These are phyloP conservation scores for Agriopis leucophaearia DNA, from an alignment of 2,888 invertebrate species.

Conservation along the genomic window DNA sequence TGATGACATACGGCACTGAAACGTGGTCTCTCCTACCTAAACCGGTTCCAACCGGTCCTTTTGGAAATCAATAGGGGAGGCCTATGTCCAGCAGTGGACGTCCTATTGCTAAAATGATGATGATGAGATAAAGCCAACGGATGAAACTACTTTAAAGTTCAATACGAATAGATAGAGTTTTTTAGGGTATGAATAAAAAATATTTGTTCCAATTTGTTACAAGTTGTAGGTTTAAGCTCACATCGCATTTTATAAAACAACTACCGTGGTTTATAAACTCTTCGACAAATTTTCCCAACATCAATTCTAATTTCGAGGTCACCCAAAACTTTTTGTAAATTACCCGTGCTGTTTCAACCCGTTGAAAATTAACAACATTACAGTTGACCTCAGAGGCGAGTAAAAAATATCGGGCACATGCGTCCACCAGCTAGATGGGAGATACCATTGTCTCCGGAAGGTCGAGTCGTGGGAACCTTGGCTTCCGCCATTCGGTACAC, in stretches of 20 bases:
- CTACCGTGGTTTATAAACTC: not conserved
- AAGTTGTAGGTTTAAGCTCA: too few relatives aligned
- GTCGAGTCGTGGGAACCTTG: constrained; percentile 48
- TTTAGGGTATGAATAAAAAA: too few relatives aligned
- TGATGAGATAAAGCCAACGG: too few relatives aligned
- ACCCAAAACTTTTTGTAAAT: constrained; percentile 12
- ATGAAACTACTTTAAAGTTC: too few relatives aligned
- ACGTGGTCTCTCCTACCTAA: too few relatives aligned
- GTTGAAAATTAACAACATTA: constrained; percentile 21
- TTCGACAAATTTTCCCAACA: not conserved
- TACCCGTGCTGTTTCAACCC: constrained; percentile 5
- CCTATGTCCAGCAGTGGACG: too few relatives aligned
- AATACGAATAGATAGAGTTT: too few relatives aligned
- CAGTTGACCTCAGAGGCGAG: constrained; percentile 21
- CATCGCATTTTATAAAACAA: not conserved
- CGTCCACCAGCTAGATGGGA: constrained; percentile 54
- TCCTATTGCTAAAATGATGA: too few relatives aligned
- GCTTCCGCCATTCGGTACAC: constrained; percentile 30
- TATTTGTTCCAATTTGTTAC: too few relatives aligned
- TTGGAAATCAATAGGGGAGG: too few relatives aligned
- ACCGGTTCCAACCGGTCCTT: too few relatives aligned
- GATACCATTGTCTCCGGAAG: constrained; percentile 54
- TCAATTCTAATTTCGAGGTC: not conserved
- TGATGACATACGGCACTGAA: too few relatives aligned
- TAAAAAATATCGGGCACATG: constrained; percentile 45